Evolutionary conservation across 1,140 invertebrate species (phyloP).

Genomic region (Marisa cornuarietis): DNA sequence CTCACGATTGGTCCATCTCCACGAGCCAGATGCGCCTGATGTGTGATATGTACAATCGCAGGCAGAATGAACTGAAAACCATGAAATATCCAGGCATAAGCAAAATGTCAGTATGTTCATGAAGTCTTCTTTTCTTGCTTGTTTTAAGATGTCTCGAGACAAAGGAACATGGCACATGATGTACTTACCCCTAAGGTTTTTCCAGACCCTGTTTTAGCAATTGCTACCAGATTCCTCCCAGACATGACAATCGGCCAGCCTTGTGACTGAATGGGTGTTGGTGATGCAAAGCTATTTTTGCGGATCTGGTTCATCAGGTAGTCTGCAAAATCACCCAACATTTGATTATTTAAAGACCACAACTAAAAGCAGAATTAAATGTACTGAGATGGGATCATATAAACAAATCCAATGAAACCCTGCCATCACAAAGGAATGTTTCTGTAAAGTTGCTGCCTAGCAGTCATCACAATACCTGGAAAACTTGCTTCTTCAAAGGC

Average conservation of each 20-base stretch:
- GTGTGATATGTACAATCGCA: conserved; percentile 90
- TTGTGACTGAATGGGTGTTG: conserved; percentile 76
- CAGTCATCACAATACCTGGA: conserved; percentile 71
- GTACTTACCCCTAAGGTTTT: conserved; percentile 67
- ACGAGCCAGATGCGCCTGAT: conserved; percentile 81
- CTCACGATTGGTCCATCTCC: conserved; percentile 89
- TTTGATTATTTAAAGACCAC: no score
- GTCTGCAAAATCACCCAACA: conserved; percentile 47
- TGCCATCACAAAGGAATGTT: neutral
- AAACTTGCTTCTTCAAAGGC: conserved; percentile 90
- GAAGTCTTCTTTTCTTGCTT: no score
- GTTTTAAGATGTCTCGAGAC: no score
- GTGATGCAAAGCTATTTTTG: conserved; percentile 74
- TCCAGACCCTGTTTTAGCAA: conserved; percentile 69
- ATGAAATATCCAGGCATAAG: neutral
- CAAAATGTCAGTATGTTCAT: no score
- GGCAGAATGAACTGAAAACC: conserved; percentile 71
- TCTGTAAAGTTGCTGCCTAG: neutral
- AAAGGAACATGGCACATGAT: neutral
- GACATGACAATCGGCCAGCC: conserved; percentile 90
- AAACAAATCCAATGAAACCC: neutral
- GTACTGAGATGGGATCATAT: no score
- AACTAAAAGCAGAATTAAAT: conserved; percentile 20
- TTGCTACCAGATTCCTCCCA: conserved; percentile 82
- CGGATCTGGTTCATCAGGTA: conserved; percentile 61